phyloP scores from a whole-genome alignment of 2,797 vertebrate species.

The Protonibea diacanthus region DNA sequence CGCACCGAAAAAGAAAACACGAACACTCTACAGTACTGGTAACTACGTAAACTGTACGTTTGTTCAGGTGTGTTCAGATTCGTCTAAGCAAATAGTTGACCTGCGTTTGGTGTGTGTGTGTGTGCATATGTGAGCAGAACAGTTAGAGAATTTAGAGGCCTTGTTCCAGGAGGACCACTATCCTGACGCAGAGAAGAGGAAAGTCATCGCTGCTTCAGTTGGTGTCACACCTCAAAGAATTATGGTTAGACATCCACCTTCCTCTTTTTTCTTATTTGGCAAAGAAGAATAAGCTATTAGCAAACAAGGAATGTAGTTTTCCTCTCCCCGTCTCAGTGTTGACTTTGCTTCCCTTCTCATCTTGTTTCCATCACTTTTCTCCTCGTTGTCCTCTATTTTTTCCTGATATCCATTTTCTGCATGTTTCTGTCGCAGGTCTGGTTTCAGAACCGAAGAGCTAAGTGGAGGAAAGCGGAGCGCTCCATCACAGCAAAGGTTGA shows the following conservation, averaged over 20 bases:
- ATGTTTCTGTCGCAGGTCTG: slow-evolving; percentile 87
- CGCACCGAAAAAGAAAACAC: slow-evolving; percentile 90
- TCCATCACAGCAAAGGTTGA: slow-evolving; percentile 75
- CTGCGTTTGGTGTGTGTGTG: slow-evolving; percentile 1
- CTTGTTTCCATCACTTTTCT: not conserved
- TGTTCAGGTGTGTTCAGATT: slow-evolving; percentile 10
- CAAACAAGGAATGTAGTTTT: not conserved
- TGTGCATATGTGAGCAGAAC: slow-evolving; percentile 78
- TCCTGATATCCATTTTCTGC: not conserved
- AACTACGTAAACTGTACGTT: slow-evolving; percentile 27
- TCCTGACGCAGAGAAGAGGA: slow-evolving; percentile 93
- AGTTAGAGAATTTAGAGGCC: slow-evolving; percentile 91
- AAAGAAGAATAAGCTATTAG: not conserved
- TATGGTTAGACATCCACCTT: slow-evolving; percentile 85
- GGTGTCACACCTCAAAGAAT: slow-evolving; percentile 96
- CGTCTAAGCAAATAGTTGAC: slow-evolving; percentile 25
- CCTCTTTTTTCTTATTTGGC: slow-evolving; percentile 7
- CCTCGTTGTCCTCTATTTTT: not conserved
- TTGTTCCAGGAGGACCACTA: slow-evolving; percentile 96
- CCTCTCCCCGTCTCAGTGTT: not conserved
- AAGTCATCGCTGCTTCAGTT: slow-evolving; percentile 89
- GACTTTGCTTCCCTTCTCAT: not conserved
- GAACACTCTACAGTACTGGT: slow-evolving; percentile 94
- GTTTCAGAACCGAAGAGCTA: slow-evolving; percentile 98
- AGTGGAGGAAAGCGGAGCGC: slow-evolving; percentile 91